Percentiles rank a stretch among this genome's conserved stretches.
phyloP scores from a whole-genome alignment of 2,797 vertebrate species.

The Vireo griseus region DNA sequence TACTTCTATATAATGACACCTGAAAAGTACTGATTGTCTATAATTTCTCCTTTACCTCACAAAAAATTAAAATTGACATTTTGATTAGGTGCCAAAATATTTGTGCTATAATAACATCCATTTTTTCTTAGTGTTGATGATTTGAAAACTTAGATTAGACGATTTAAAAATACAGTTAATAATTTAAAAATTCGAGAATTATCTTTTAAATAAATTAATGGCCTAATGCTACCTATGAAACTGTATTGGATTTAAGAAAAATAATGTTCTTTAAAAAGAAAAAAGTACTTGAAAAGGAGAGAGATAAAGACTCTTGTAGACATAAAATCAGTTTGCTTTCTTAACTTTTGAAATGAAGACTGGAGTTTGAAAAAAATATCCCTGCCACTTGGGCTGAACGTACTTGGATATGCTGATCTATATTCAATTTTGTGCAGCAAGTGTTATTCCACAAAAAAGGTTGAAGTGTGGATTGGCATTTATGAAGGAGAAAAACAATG shows the following conservation, averaged over 20 bases:
- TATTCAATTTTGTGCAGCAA: neutral
- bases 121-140: neutral
- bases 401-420: neutral
- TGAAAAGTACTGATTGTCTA: neutral
- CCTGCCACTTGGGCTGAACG: neutral
- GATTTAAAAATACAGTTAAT: neutral
- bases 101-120: rapidly evolving
- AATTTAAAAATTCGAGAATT: neutral
- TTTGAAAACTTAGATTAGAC: neutral
- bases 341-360: neutral
- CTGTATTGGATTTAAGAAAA: rapidly evolving
- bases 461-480: neutral
- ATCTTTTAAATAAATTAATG: neutral
- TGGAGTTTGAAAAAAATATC: neutral
- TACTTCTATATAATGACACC: neutral
- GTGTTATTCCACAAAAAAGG: neutral
- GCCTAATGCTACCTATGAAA: neutral
- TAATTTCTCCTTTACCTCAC: neutral
- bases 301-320: neutral
- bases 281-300: neutral
- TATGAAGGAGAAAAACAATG: conserved; percentile 1
- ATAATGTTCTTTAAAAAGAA: neutral
- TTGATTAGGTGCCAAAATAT: neutral
- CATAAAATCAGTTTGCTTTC: neutral
- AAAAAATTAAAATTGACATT: neutral